phyloP scores from a whole-genome alignment of 2,888 invertebrate species.

The Drosophila koepferae region DNA sequence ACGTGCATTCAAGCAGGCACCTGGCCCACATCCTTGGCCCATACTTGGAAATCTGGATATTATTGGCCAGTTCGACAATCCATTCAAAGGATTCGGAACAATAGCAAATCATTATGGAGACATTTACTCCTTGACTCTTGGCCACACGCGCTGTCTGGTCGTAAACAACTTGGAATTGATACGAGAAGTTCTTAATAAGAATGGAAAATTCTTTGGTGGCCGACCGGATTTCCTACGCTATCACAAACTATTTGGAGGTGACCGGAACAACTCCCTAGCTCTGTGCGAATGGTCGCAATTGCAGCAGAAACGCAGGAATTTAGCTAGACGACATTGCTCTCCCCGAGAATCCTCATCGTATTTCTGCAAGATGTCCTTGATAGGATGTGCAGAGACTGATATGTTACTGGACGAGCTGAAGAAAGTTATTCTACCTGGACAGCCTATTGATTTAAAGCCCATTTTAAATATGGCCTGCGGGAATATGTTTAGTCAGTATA shows the following conservation, averaged over 20 bases:
- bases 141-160: conserved; percentile 89
- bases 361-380: conserved; percentile 89
- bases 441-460: conserved; percentile 88
- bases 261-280: conserved; percentile 93
- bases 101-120: conserved; percentile 90
- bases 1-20: conserved; percentile 83
- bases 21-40: conserved; percentile 89
- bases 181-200: conserved; percentile 91
- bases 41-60: conserved; percentile 90
- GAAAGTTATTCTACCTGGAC: conserved; percentile 81
- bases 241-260: conserved; percentile 92
- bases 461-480: conserved; percentile 90
- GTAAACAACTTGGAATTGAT: conserved; percentile 91
- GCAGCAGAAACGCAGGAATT: conserved; percentile 91
- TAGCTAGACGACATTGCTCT: conserved; percentile 92
- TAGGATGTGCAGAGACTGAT: conserved; percentile 88
- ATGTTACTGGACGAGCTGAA: conserved; percentile 88
- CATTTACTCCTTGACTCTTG: conserved; percentile 89
- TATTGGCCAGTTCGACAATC: conserved; percentile 87
- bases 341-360: conserved; percentile 91
- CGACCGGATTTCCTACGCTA: conserved; percentile 93
- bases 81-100: conserved; percentile 90
- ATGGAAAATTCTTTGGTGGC: conserved; percentile 93
- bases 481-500: conserved; percentile 94
- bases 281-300: conserved; percentile 95